Evolutionary conservation across 2,888 invertebrate species (phyloP).

Genomic region (Chironomus riparius): DNA sequence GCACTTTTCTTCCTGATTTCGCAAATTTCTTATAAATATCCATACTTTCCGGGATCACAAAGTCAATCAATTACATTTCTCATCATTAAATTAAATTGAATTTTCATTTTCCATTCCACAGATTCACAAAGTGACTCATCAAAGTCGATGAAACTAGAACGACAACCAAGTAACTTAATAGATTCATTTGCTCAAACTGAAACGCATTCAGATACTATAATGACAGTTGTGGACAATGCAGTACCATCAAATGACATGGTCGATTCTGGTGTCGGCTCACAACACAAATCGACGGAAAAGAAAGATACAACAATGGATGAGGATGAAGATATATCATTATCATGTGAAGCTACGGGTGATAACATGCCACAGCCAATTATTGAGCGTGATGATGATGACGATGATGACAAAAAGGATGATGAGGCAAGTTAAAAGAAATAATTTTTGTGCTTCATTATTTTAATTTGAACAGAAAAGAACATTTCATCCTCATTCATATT

Average conservation of each 20-base stretch:
- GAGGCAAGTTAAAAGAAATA: neutral
- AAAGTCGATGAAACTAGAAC: constrained; percentile 8
- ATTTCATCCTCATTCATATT: neutral
- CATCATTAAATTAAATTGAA: neutral
- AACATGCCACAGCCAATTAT: neutral
- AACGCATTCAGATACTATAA: constrained; percentile 11
- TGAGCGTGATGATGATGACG: neutral
- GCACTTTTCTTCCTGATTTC: no score
- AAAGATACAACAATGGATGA: constrained; percentile 37
- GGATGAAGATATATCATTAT: constrained; percentile 37
- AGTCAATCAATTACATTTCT: neutral
- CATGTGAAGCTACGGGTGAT: neutral
- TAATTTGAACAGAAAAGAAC: neutral
- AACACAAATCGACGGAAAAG: constrained; percentile 28
- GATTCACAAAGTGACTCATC: constrained; percentile 20
- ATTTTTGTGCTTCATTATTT: neutral
- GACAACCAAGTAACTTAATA: constrained; percentile 30
- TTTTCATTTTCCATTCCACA: neutral
- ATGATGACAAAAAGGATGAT: neutral
- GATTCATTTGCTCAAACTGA: constrained; percentile 33
- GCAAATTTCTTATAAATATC: no score
- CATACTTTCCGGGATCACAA: no score
- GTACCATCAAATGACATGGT: constrained; percentile 29
- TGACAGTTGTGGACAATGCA: neutral
- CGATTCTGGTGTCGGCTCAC: constrained; percentile 29